phyloP scores from a whole-genome alignment of 2,797 vertebrate genomes.

The Cyclopterus lumpus region DNA sequence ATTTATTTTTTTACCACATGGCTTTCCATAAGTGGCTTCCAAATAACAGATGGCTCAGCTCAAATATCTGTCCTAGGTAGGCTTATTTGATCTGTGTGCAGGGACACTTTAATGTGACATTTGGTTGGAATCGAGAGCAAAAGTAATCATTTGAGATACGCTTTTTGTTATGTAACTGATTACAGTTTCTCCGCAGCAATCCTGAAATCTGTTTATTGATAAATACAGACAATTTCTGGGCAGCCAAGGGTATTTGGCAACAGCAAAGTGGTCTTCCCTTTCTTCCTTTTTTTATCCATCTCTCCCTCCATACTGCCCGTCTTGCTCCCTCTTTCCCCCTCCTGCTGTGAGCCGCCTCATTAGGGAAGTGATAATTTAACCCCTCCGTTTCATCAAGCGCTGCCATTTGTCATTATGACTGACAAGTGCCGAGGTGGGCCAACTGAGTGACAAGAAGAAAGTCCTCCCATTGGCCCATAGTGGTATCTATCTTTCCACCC shows the following conservation, averaged over 20 bases:
- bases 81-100: conserved; percentile 30
- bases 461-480: conserved; percentile 27
- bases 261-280: conserved; percentile 33
- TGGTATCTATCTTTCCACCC: conserved; percentile 20
- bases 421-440: conserved; percentile 70
- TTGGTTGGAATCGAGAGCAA: conserved; percentile 30
- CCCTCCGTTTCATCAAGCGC: conserved; percentile 72
- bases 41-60: conserved; percentile 22
- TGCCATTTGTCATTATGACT: conserved; percentile 80
- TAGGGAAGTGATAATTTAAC: conserved; percentile 81
- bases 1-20: conserved; percentile 17
- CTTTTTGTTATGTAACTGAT: conserved; percentile 38
- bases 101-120: conserved; percentile 22
- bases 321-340: conserved; percentile 60
- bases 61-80: conserved; percentile 27
- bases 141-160: conserved; percentile 41
- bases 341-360: conserved; percentile 78
- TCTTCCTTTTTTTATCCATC: conserved; percentile 56
- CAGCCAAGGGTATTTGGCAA: conserved; percentile 62
- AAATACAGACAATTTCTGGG: conserved; percentile 57
- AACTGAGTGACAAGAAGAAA: conserved; percentile 54
- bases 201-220: conserved; percentile 36
- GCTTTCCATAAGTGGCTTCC: conserved; percentile 30
- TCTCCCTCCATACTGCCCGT: conserved; percentile 51
- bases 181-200: conserved; percentile 30